Base-by-base conservation (phyloP, 2,113 vertebrate genomes). In the Callospermophilus lateralis region DNA sequence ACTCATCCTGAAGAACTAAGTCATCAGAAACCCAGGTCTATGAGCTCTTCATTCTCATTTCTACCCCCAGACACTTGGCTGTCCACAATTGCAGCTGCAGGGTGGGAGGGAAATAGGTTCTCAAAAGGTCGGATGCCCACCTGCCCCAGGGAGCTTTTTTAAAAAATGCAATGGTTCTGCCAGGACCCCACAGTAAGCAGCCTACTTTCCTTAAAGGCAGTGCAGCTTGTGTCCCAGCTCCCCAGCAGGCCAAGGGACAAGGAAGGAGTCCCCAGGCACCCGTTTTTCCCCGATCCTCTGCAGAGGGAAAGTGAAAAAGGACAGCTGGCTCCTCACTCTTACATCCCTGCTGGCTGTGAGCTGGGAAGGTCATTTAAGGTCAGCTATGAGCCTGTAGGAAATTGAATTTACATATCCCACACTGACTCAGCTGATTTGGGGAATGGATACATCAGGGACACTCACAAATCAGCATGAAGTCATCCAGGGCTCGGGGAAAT, bases 121-220 rank as follows among this genome's bases (percentile, higher is more conserved):
- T 37, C 0, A 11, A 15, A n/a, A 53, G 30, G 24, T 42, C 70
- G 53, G 63, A 22, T 6, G 11, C 32, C 45, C 13, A 8, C 37
- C 11, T 1, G 8, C 4, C 37, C 51, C 28, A 34, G 3, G 37
- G 0, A 0, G 8, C 22, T 37, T 48, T 61, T 15, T 0, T 12
- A 6, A 26, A 53, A 74, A 17, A 3, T 1, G 30, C 53, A n/a
- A 5, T 34, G 13, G 20, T 8, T 63, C 53, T 42, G 20, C 22
- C 7, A 5, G 22, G 37, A 37, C 17, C 17, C 30, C 26, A 51
- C 13, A 80, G 32, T 9, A 2, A 63, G 30, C n/a, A 58, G 19
- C 55, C 17, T 20, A 24, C 0, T 8, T 55, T 11, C 72, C 20
- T 11, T 37, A n/a, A 84, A 39, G 28, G 45, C 63, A 65, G 19